A percentile compares a stretch with the other conserved stretches of the same genome.
These are phyloP conservation scores for Blastobasis lacticolella DNA, from an alignment of 2,888 invertebrate species.

Conservation along the genomic window DNA sequence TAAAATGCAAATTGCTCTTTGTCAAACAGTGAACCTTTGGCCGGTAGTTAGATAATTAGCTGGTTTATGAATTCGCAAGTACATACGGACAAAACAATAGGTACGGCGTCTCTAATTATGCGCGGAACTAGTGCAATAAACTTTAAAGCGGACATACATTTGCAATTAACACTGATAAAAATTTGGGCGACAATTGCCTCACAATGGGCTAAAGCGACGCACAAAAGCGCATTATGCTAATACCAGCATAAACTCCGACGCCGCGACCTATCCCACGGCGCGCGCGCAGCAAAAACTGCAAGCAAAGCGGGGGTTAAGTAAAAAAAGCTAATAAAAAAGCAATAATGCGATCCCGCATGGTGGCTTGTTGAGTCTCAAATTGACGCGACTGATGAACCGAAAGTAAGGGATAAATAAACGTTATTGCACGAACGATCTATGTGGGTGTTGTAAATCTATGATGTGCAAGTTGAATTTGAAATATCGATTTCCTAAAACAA, in stretches of 20 bases:
- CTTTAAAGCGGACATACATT: constrained; percentile 17
- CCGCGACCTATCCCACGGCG: constrained; percentile 69
- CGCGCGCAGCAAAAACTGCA: constrained; percentile 61
- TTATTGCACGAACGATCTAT: constrained; percentile 57
- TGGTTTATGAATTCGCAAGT: constrained; percentile 38
- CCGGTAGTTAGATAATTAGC: constrained; percentile 36
- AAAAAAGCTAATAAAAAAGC: constrained; percentile 71
- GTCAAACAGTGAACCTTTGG: constrained; percentile 60
- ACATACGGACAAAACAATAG: constrained; percentile 17
- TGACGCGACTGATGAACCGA: constrained; percentile 66
- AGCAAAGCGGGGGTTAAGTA: constrained; percentile 51
- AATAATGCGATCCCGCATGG: constrained; percentile 72
- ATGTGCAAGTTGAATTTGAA: no score
- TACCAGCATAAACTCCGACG: constrained; percentile 65
- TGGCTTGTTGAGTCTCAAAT: constrained; percentile 64
- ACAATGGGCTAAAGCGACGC: constrained; percentile 38
- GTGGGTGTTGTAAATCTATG: constrained; percentile 15
- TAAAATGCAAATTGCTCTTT: constrained; percentile 63
- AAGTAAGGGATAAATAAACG: constrained; percentile 31
- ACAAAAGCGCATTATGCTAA: constrained; percentile 65
- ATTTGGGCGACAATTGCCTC: constrained; percentile 43
- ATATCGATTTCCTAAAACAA: no score
- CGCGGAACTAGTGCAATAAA: constrained; percentile 29
- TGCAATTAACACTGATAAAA: constrained; percentile 28
- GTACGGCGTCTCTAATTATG: constrained; percentile 9